Evolutionary conservation across 2,888 invertebrate species (phyloP).

Genomic region (Cephus spinipes): DNA sequence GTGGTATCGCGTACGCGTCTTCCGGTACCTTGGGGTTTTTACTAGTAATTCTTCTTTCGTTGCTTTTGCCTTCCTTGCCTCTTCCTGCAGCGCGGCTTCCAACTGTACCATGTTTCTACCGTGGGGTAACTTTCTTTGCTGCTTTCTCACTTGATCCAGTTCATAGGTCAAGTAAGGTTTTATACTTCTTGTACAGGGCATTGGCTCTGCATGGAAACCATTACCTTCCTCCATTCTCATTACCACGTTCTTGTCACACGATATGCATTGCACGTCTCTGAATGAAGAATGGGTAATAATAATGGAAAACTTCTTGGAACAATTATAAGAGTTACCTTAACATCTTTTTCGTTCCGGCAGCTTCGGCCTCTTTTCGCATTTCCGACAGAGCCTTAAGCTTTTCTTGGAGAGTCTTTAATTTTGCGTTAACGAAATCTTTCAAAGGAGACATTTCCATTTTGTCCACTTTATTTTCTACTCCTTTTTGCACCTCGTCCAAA

Average conservation of each 20-base stretch:
- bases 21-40: slow-evolving; percentile 38
- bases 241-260: slow-evolving; percentile 80
- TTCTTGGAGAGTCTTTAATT: slow-evolving; percentile 73
- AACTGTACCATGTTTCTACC: slow-evolving; percentile 66
- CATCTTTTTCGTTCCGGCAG: slow-evolving; percentile 79
- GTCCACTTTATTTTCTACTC: slow-evolving; percentile 76
- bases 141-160: slow-evolving; percentile 71
- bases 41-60: slow-evolving; percentile 32
- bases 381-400: slow-evolving; percentile 73
- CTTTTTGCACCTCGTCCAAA: slow-evolving; percentile 75
- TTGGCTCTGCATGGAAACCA: slow-evolving; percentile 67
- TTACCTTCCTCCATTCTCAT: slow-evolving; percentile 74
- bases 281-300: slow-evolving; percentile 29
- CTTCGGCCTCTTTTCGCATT: slow-evolving; percentile 74
- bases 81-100: slow-evolving; percentile 61
- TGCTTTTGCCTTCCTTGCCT: slow-evolving; percentile 46
- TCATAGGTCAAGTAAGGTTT: slow-evolving; percentile 81
- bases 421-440: slow-evolving; percentile 74
- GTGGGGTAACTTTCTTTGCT: slow-evolving; percentile 65
- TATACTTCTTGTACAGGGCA: slow-evolving; percentile 73
- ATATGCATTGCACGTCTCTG: slow-evolving; percentile 81
- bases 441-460: slow-evolving; percentile 75
- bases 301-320: background rate
- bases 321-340: slow-evolving; percentile 67
- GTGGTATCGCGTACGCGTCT: background rate